phyloP scores from a whole-genome alignment of 2,797 vertebrate genomes.

The Rousettus madagascariensis region DNA sequence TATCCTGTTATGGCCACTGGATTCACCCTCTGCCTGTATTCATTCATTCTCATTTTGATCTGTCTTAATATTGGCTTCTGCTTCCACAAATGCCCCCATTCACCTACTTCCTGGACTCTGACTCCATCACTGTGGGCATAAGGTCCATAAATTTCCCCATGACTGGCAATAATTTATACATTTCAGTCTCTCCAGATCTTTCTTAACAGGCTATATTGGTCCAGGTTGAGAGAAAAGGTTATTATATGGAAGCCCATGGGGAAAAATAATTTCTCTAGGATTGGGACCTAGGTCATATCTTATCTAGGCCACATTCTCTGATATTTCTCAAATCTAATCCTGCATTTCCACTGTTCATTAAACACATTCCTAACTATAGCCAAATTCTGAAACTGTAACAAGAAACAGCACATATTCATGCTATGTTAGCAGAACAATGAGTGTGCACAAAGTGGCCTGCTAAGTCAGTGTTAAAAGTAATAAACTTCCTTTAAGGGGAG shows the following conservation, averaged over 20 bases:
- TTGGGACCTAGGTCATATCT: background rate
- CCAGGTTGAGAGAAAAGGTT: background rate
- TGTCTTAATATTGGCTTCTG: background rate
- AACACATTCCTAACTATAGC: background rate
- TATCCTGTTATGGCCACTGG: background rate
- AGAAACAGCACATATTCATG: background rate
- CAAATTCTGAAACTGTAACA: background rate
- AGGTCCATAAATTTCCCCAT: background rate
- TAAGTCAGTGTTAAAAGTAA: conserved; percentile 1
- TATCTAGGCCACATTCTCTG: background rate
- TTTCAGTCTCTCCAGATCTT: background rate
- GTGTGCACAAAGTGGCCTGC: background rate
- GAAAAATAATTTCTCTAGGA: conserved; percentile 7
- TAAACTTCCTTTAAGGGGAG: background rate
- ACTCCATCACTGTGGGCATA: background rate
- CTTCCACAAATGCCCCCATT: background rate
- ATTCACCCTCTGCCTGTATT: background rate
- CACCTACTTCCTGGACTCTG: background rate
- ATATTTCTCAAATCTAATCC: background rate
- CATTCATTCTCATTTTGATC: conserved; percentile 29
- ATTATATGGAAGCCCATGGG: background rate
- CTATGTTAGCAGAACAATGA: conserved; percentile 1
- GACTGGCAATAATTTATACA: background rate
- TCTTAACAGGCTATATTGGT: background rate
- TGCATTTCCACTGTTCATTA: background rate